Evolutionary conservation across 2,888 invertebrate genomes (phyloP).

Genomic region (Gisinianus flammeolus): DNA sequence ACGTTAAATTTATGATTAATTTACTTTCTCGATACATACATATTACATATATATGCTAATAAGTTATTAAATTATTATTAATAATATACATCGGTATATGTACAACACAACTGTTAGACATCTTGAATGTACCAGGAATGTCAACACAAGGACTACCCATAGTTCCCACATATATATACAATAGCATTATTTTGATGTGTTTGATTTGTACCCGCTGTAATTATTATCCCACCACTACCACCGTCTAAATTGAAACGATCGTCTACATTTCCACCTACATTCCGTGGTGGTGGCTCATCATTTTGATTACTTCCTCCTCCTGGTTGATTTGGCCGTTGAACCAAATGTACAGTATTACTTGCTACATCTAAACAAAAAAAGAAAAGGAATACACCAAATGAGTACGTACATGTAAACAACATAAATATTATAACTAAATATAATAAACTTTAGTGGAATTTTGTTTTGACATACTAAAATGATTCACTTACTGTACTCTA

Average conservation of each 20-base stretch:
- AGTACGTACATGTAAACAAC: neutral
- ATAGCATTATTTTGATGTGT: conserved; percentile 45
- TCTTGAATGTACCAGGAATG: conserved; percentile 24
- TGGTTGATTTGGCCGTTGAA: conserved; percentile 64
- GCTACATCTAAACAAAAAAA: conserved; percentile 62
- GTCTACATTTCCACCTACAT: neutral
- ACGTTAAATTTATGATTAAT: neutral
- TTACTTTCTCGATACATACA: no score
- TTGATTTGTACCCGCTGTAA: conserved; percentile 45
- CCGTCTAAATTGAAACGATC: conserved; percentile 37
- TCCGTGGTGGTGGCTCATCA: conserved; percentile 47
- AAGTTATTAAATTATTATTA: no score
- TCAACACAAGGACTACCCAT: conserved; percentile 49
- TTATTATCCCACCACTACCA: conserved; percentile 46
- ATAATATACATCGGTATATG: no score
- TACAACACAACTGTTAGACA: neutral
- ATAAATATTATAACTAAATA: neutral
- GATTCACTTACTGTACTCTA: neutral
- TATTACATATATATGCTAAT: no score
- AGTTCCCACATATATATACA: conserved; percentile 54
- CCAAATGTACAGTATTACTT: conserved; percentile 66
- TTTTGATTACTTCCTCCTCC: conserved; percentile 48
- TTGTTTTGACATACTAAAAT: neutral
- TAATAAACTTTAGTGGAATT: neutral
- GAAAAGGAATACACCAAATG: conserved; percentile 2